Evolutionary conservation across 2,888 invertebrate species (phyloP).

Genomic region (Leucoptera coffeella): DNA sequence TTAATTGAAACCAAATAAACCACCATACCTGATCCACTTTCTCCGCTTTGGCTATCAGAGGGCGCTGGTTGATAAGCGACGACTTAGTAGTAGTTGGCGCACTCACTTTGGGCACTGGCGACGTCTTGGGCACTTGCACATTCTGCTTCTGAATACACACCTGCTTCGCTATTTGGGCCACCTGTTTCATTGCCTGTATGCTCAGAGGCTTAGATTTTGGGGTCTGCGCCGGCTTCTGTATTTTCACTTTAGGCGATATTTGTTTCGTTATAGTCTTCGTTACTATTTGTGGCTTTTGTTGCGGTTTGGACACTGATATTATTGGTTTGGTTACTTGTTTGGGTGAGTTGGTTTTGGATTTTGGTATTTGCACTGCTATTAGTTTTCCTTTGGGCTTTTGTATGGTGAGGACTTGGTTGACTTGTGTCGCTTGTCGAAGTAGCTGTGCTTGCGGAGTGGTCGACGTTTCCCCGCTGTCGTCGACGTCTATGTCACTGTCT

Average conservation of each 20-base stretch:
- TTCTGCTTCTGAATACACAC: too few relatives aligned
- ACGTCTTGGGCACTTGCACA: conserved; percentile 11
- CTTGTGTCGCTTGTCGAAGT: conserved; percentile 26
- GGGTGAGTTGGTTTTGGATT: neutral
- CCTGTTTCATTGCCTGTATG: conserved; percentile 9
- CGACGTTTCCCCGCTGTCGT: conserved; percentile 4
- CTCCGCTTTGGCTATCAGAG: conserved; percentile 21
- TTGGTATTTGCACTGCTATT: neutral
- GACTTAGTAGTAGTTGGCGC: conserved; percentile 24
- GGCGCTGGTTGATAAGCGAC: conserved; percentile 27
- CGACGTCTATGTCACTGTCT: conserved; percentile 29
- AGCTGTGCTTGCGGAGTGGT: conserved; percentile 22
- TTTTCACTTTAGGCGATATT: conserved; percentile 3
- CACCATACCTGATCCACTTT: conserved; percentile 11
- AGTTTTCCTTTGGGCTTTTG: neutral
- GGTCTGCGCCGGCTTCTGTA: neutral
- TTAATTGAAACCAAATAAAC: too few relatives aligned
- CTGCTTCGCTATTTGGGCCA: neutral
- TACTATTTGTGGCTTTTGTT: conserved; percentile 1
- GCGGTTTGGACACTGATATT: conserved; percentile 2
- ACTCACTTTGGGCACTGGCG: conserved; percentile 11
- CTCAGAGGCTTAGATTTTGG: neutral
- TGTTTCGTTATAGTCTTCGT: conserved; percentile 1
- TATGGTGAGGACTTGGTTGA: neutral
- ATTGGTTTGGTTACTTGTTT: neutral